Evolutionary conservation across 2,888 invertebrate species (phyloP).

Genomic region (Sinopyrophorus schimmeli): DNA sequence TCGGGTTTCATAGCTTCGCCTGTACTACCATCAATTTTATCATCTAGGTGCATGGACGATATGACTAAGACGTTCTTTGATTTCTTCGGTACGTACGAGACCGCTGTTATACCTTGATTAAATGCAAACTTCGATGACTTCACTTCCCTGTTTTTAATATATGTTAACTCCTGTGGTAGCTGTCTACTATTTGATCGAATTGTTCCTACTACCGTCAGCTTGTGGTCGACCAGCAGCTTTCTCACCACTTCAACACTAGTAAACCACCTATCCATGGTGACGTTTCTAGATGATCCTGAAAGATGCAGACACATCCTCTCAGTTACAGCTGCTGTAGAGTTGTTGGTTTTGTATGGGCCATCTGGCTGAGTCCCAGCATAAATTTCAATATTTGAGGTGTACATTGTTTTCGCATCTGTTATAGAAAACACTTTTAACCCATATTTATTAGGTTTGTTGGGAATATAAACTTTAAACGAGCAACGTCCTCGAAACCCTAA

Average conservation of each 20-base stretch:
- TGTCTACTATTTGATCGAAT: background rate
- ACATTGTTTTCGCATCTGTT: slow-evolving; percentile 30
- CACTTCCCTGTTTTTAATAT: background rate
- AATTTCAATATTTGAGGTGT: slow-evolving; percentile 26
- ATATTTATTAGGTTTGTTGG: slow-evolving; percentile 24
- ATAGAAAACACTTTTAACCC: slow-evolving; percentile 24
- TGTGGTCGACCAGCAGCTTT: slow-evolving; percentile 4
- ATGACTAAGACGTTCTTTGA: background rate
- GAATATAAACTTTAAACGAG: slow-evolving; percentile 20
- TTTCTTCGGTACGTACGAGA: background rate
- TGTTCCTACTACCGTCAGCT: slow-evolving; percentile 1
- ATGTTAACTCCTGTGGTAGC: background rate
- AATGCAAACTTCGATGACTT: background rate
- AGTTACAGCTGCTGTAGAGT: slow-evolving; percentile 10
- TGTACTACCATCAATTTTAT: slow-evolving; percentile 3
- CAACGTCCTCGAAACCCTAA: slow-evolving; percentile 22
- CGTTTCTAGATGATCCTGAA: slow-evolving; percentile 12
- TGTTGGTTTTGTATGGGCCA: slow-evolving; percentile 20
- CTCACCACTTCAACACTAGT: slow-evolving; percentile 4
- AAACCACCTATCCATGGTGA: slow-evolving; percentile 16
- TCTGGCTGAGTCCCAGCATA: slow-evolving; percentile 23
- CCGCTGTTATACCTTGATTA: background rate
- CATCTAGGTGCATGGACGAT: slow-evolving; percentile 9
- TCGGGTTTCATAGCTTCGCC: slow-evolving; percentile 7
- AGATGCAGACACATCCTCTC: slow-evolving; percentile 15